These are phyloP conservation scores for Ophion slaviceki DNA, from an alignment of 2,888 invertebrate species.

Conservation along the genomic window DNA sequence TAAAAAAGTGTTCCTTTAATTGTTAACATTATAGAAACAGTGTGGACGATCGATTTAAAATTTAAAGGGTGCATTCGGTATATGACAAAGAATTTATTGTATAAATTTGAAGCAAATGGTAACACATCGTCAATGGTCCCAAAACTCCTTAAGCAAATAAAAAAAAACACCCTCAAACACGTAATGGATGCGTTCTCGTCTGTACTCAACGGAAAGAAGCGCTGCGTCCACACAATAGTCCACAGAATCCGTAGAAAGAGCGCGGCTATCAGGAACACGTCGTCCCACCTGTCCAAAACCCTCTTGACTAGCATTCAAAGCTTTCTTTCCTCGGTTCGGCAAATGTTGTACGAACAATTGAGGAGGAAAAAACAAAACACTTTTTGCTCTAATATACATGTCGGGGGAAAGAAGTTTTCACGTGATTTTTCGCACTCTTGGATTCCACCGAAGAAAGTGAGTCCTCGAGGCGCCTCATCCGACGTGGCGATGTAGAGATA, in stretches of 20 bases:
- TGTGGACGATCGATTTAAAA: too few species aligned
- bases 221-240: too few species aligned
- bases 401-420: conserved; percentile 6
- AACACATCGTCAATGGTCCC: too few species aligned
- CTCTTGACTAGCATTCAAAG: conserved; percentile 39
- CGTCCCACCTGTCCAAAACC: conserved; percentile 32
- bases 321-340: conserved; percentile 2
- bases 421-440: conserved; percentile 11
- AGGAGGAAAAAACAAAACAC: conserved; percentile 9
- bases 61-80: too few species aligned
- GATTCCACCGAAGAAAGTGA: background rate
- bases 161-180: too few species aligned
- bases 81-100: too few species aligned
- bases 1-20: too few species aligned
- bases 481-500: background rate
- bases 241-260: background rate
- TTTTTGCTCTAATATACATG: conserved; percentile 26
- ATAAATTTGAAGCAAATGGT: too few species aligned
- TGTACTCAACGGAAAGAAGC: too few species aligned
- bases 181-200: too few species aligned
- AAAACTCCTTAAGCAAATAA: too few species aligned
- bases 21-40: too few species aligned
- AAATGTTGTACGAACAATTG: conserved; percentile 18
- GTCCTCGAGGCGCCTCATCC: background rate
- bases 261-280: conserved; percentile 27